Evolutionary conservation across 1,140 invertebrate species (phyloP).

Genomic region (Lucilia cuprina): DNA sequence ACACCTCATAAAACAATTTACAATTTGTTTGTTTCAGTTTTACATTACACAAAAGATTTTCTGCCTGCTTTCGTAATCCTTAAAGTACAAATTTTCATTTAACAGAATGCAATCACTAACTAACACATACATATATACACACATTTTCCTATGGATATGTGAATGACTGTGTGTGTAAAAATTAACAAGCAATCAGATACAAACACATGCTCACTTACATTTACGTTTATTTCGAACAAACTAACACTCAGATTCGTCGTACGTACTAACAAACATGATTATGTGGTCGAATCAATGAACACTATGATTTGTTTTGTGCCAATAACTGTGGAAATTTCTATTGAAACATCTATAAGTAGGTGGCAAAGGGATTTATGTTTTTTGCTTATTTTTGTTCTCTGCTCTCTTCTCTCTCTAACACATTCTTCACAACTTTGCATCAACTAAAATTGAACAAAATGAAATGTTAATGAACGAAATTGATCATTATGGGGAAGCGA

Average conservation of each 20-base stretch:
- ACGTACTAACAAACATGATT: constrained; percentile 19
- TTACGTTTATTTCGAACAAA: no score
- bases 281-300: constrained; percentile 32
- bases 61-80: constrained; percentile 21
- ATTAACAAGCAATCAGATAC: not conserved
- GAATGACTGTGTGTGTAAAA: not conserved
- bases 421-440: not conserved
- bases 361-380: not conserved
- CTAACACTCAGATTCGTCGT: not conserved
- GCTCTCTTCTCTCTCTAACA: not conserved
- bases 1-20: constrained; percentile 5
- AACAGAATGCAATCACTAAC: not conserved
- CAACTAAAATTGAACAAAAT: not conserved
- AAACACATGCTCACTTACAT: no score
- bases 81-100: constrained; percentile 32
- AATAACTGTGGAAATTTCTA: constrained; percentile 21
- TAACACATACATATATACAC: not conserved
- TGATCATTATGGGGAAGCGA: not conserved
- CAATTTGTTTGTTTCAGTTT: constrained; percentile 30
- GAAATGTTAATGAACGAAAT: not conserved
- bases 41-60: constrained; percentile 26
- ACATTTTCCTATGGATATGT: not conserved
- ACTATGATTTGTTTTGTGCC: constrained; percentile 30
- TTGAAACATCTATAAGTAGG: not conserved
- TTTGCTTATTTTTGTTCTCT: not conserved